Conservation (phyloP, 2,113 vertebrate species). For the Hymenochirus boettgeri region DNA sequence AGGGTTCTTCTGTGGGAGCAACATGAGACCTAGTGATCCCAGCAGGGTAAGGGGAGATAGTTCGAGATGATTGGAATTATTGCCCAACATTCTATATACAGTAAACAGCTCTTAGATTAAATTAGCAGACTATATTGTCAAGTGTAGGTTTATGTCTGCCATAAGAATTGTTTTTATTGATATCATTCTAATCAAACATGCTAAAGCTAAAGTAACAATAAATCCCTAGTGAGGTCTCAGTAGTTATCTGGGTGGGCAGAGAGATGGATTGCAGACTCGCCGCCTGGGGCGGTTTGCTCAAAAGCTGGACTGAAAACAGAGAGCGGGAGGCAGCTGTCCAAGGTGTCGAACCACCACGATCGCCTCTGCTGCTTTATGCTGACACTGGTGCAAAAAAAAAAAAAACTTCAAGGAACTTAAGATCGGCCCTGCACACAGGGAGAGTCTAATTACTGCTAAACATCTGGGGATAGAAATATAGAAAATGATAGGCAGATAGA, state of each 20-base stretch:
- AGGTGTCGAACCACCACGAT: not conserved
- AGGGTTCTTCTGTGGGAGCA: no score
- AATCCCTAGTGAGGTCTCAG: constrained; percentile 9
- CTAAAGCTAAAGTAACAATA: not conserved
- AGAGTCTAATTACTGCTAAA: no score
- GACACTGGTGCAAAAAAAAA: no score
- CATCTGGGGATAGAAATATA: no score
- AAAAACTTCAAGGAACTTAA: no score
- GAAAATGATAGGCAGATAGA: no score
- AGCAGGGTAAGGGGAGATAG: no score
- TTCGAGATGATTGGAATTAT: no score
- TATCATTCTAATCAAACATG: not conserved
- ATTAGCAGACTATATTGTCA: constrained; percentile 50
- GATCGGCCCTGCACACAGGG: no score
- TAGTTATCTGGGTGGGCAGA: not conserved
- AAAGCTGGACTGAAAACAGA: not conserved
- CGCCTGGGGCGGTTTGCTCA: not conserved
- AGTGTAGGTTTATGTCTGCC: not conserved
- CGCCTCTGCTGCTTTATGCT: not conserved
- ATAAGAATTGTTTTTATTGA: not conserved
- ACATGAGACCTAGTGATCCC: no score
- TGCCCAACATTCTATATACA: no score
- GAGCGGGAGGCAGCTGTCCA: not conserved
- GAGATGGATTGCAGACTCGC: no score
- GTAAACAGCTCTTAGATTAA: constrained; percentile 53